Evolutionary conservation across 1,140 invertebrate species (phyloP).

Genomic region (Drosophila santomea): DNA sequence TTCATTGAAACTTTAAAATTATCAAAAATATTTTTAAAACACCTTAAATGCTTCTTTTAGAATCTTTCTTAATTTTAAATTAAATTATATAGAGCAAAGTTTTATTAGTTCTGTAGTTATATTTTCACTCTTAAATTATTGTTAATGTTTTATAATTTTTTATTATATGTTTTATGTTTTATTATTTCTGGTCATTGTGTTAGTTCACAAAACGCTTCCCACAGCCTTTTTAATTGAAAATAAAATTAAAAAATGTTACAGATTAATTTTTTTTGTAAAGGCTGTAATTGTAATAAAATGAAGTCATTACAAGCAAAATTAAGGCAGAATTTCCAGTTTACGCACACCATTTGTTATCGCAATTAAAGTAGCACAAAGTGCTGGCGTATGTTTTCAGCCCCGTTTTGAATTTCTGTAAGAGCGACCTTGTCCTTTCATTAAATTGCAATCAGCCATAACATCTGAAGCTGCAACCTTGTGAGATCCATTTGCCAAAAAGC

Average conservation of each 20-base stretch:
- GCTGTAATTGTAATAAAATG: not conserved
- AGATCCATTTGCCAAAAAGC: slow-evolving; percentile 30
- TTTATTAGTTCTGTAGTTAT: too few relatives aligned
- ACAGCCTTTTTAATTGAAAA: too few relatives aligned
- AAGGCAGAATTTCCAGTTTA: not conserved
- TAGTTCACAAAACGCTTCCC: too few relatives aligned
- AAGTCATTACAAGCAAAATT: not conserved
- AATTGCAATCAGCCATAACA: slow-evolving; percentile 40
- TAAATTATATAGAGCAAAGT: too few relatives aligned
- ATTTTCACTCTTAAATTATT: too few relatives aligned
- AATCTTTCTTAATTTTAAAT: too few relatives aligned
- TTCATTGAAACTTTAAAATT: too few relatives aligned
- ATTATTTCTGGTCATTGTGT: too few relatives aligned
- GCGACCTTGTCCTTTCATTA: slow-evolving; percentile 32
- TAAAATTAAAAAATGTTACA: not conserved
- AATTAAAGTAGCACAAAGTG: slow-evolving; percentile 3
- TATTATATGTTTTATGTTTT: too few relatives aligned
- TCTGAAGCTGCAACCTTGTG: slow-evolving; percentile 48
- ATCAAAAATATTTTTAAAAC: too few relatives aligned
- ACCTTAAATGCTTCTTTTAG: too few relatives aligned
- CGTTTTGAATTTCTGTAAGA: slow-evolving; percentile 22
- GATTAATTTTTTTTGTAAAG: not conserved
- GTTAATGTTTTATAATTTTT: too few relatives aligned
- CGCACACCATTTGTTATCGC: not conserved
- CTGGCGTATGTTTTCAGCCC: not conserved